A percentile compares a stretch with the other conserved stretches of the same genome.
Evolutionary conservation across 2,797 vertebrate genomes (phyloP).

Genomic region (Pseudochirops corinnae): DNA sequence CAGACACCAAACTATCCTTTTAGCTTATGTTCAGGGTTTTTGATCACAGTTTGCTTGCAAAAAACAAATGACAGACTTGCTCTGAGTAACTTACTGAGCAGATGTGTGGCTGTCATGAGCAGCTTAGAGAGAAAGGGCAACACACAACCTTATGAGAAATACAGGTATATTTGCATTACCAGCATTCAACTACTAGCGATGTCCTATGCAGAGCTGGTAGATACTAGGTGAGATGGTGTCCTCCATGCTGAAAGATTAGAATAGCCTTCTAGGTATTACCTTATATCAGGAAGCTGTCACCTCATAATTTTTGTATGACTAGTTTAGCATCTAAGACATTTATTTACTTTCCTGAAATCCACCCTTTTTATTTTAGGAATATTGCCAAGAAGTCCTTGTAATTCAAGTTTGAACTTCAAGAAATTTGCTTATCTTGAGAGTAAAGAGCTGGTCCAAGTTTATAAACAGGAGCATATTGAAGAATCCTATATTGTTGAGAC

Average conservation of each 20-base stretch:
- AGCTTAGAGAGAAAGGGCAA: not conserved
- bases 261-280: not conserved
- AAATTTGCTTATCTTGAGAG: not conserved
- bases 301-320: not conserved
- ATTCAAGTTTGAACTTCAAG: not conserved
- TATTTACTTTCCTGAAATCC: not conserved
- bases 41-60: slow-evolving; percentile 67
- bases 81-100: not conserved
- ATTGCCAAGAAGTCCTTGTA: not conserved
- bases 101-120: not conserved
- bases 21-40: slow-evolving; percentile 63
- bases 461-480: not conserved
- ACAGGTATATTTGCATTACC: not conserved
- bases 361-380: too few relatives aligned
- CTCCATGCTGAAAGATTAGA: not conserved
- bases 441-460: not conserved
- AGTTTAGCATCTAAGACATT: not conserved
- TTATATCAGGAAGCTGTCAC: not conserved
- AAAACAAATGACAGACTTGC: slow-evolving; percentile 58
- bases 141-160: not conserved
- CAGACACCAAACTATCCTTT: slow-evolving; percentile 56
- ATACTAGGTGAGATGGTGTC: not conserved
- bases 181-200: not conserved
- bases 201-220: not conserved
- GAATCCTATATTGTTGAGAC: not conserved